Base-by-base conservation (phyloP, 2,888 invertebrate genomes). In the Latheticus oryzae region DNA sequence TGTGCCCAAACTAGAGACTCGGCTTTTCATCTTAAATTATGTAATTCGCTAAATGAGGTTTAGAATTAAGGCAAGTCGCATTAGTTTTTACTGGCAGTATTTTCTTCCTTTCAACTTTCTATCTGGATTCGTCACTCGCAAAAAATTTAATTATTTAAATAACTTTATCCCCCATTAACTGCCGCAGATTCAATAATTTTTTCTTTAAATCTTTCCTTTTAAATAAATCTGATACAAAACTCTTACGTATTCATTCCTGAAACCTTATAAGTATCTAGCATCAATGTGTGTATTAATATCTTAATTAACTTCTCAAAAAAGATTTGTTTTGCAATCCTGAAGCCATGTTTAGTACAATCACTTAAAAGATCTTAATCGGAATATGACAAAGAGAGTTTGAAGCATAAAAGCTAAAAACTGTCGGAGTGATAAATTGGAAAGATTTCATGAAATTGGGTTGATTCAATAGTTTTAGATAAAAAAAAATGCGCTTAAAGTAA, bases 41-140 rank as follows among this genome's bases (percentile, higher is more conserved):
- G 53, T 35, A 53, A 53, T 53, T 45, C 42, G 23, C 32, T 42
- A 52, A 52, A 52, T 52, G 52, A 52, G 52, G 52, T 52, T 52
- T 53, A 35, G 45, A 43, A 53, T 53, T 53, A 35, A 53, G 53
- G 26, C 45, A 53, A 53, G 23, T 33, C 53, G 35, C 53, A 38
- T 53, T 53, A 45, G 53, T 53, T 53, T 53, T 52, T 52, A 52
- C 32, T n/a, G 17, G 26, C 19, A 26, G 35, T 16, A 45, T 53
- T 45, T 45, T 24, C 35, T 48, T 35, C 23, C 15, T 28, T 37
- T 28, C 12, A 12, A 21, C 11, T 16, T 9, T 28, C 11, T 28
- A 45, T 19, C 45, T 45, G n/a, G 9, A 9, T 45, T 45, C 45
- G 13, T 16, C 5, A 7, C 5, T 12, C 32, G 13, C 23, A 52